Evolutionary conservation across 2,888 invertebrate genomes (phyloP), one percentile per base, ranked within the genome.

Genomic region (Stratiomys singularior): DNA sequence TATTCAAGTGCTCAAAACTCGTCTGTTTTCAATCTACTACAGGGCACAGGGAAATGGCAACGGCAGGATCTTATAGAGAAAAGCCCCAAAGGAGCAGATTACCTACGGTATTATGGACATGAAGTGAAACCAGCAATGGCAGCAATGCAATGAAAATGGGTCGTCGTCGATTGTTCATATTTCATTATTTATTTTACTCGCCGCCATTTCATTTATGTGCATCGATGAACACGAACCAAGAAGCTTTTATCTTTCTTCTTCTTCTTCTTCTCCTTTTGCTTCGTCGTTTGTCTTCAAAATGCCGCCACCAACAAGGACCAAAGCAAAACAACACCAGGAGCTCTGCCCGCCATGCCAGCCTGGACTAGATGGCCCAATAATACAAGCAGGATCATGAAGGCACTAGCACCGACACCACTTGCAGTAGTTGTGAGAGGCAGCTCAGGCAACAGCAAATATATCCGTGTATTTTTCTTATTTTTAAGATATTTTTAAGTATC

Each of bases 111-210:
- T 52, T 13, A 66, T 66, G 66, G 66, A 66, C 66, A 66, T 30
- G 66, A 66, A 30, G 21, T 27, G 52, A 63, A 66, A 21, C 27
- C 30, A 37, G 66, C 11, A 66, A 37, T 66, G 66, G 37, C 37
- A 5, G 15, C 63, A 25, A 37, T 1, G 18, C 37, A 37, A 37
- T 4, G 66, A 15, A 69, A 46, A 47, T 69, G 69, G 69, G 47
- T 47, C 47, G 69, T 30, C 44, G 66, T 25, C 47, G 69, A 69
- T 69, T 69, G 69, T 69, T 69, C 69, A 69, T 69, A 69, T 69
- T 69, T 69, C 69, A 69, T 69, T 47, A 69, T 69, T 69, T 69
- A 69, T 69, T 69, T 69, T 69, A 25, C 66, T 69, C 69, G 47
- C 69, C 69, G 69, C 30, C 69, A 69, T 47, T 69, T 47, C 69